Percentiles rank a stretch among this genome's conserved stretches.
Conservation (phyloP, 2,888 invertebrate genomes). For the Platycheirus rosarum region DNA sequence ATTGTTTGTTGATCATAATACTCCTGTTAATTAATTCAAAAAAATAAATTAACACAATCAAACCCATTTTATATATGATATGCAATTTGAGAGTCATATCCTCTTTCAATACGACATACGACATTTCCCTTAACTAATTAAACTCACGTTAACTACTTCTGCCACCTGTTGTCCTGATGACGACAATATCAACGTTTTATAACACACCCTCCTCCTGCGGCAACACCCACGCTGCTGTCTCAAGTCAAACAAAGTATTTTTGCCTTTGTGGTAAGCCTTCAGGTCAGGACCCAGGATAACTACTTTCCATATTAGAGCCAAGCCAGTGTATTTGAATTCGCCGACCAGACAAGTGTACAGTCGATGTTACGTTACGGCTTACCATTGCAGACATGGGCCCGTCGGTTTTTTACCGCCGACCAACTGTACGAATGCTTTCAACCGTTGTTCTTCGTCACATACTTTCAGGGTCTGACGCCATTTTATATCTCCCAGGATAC, state of each 20-base stretch:
- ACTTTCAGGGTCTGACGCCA: slow-evolving; percentile 79
- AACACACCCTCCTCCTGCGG: not conserved
- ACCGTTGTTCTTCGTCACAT: slow-evolving; percentile 79
- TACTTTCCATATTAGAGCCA: not conserved
- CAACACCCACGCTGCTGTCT: not conserved
- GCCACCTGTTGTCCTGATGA: slow-evolving; percentile 24
- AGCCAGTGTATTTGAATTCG: slow-evolving; percentile 54
- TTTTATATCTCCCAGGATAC: slow-evolving; percentile 77
- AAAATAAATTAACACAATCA: no score
- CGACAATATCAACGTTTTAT: not conserved
- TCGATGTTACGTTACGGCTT: slow-evolving; percentile 24
- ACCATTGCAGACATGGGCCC: slow-evolving; percentile 68
- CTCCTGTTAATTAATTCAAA: slow-evolving; percentile 7
- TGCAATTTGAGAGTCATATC: slow-evolving; percentile 18
- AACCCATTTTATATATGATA: not conserved
- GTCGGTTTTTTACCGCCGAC: slow-evolving; percentile 78
- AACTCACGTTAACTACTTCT: not conserved
- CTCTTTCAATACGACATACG: not conserved
- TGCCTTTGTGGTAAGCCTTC: no score
- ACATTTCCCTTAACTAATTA: slow-evolving; percentile 6
- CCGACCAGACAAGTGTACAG: slow-evolving; percentile 31
- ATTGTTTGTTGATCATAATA: slow-evolving; percentile 1
- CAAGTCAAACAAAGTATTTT: not conserved
- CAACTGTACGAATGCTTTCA: slow-evolving; percentile 79
- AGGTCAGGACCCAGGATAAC: not conserved